A percentile compares a stretch with the other conserved stretches of the same genome.
These are phyloP conservation scores for Limnephilus rhombicus DNA, from an alignment of 2,888 invertebrate genomes.

Conservation along the genomic window DNA sequence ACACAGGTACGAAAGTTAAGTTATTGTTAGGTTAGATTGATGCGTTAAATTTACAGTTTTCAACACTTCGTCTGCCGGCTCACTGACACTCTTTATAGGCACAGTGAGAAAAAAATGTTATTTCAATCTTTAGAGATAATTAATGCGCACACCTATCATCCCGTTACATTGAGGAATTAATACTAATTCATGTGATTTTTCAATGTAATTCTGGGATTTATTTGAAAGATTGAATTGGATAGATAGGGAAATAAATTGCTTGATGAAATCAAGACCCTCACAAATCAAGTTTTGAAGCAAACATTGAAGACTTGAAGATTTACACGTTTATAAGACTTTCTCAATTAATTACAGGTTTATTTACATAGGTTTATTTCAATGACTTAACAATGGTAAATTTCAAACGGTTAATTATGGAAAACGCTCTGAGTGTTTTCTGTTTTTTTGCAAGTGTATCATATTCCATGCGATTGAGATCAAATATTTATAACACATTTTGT, in stretches of 20 bases:
- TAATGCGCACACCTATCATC: not conserved
- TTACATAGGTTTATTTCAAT: not conserved
- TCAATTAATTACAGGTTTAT: not conserved
- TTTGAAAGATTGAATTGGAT: not conserved
- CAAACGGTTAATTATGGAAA: not conserved
- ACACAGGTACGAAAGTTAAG: not conserved
- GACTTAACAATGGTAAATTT: not conserved
- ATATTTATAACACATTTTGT: not conserved
- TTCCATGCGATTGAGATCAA: not conserved
- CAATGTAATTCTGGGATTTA: not conserved
- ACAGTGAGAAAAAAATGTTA: not conserved
- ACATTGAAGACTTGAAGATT: not conserved
- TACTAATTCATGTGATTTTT: not conserved
- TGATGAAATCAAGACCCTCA: not conserved
- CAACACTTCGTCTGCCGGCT: too few relatives aligned
- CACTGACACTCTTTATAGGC: too few relatives aligned
- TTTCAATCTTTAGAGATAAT: not conserved
- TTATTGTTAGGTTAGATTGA: not conserved
- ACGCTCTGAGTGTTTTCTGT: not conserved
- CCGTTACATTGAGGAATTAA: not conserved
- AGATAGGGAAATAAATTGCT: not conserved
- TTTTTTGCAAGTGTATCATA: not conserved
- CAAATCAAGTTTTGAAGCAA: not conserved
- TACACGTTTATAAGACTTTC: not conserved
- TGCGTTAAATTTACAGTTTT: too few relatives aligned